phyloP scores from a whole-genome alignment of 2,797 vertebrate genomes.

The Muraenolepis orangiensis region DNA sequence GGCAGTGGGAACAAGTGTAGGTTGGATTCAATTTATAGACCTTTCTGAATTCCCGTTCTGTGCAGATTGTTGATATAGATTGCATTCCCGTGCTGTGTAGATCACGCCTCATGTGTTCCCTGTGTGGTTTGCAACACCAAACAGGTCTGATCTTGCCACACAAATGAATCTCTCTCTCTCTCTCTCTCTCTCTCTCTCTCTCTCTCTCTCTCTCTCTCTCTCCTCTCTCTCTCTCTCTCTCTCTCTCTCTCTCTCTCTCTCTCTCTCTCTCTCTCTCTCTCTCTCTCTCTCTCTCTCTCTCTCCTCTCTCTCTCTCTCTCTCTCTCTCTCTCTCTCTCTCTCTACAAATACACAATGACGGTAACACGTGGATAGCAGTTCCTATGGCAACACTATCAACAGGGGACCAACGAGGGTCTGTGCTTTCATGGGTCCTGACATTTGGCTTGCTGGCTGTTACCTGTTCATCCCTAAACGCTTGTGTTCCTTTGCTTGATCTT shows the following conservation, averaged over 20 bases:
- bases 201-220: too few relatives aligned
- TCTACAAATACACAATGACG: conserved; percentile 30
- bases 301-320: conserved; percentile 6
- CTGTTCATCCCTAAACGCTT: conserved; percentile 28
- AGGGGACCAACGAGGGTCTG: conserved; percentile 57
- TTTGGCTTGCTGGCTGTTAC: conserved; percentile 47
- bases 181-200: background rate
- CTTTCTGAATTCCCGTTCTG: background rate
- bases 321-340: background rate
- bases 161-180: background rate
- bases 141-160: background rate
- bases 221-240: background rate
- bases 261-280: too few relatives aligned
- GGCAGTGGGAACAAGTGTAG: background rate
- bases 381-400: conserved; percentile 73
- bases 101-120: background rate
- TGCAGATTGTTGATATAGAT: background rate
- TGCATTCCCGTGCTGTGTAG: background rate
- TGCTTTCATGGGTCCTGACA: conserved; percentile 53
- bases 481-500: background rate
- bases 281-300: conserved; percentile 1
- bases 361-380: conserved; percentile 57
- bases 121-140: background rate
- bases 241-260: background rate
- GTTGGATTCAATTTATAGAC: background rate